Evolutionary conservation across 2,797 vertebrate genomes (phyloP).

Genomic region (Melanotaenia maccullochi): DNA sequence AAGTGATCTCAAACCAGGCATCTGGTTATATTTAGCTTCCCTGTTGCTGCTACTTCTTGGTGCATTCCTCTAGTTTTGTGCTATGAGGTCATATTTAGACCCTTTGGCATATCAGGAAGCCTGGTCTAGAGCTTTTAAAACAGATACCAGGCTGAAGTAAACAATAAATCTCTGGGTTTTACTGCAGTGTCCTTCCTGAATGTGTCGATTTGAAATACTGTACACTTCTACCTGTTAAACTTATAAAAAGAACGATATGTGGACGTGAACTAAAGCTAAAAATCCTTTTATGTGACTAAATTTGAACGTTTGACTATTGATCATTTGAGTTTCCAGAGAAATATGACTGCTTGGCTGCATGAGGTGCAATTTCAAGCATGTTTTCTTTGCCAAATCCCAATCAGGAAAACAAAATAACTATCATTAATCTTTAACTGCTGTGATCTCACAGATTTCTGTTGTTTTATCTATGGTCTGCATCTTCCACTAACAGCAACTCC

Average conservation of each 20-base stretch:
- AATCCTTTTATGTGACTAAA: no score
- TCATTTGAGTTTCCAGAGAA: neutral
- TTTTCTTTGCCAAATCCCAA: constrained; percentile 11
- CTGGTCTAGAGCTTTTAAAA: constrained; percentile 51
- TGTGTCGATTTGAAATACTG: constrained; percentile 22
- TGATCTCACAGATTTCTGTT: neutral
- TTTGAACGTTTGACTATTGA: neutral
- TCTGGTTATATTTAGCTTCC: constrained; percentile 63
- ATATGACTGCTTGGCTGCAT: neutral
- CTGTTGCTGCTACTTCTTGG: constrained; percentile 62
- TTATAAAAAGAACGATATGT: neutral
- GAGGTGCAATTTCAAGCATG: neutral
- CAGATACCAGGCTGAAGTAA: constrained; percentile 18
- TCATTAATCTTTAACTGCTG: constrained; percentile 9
- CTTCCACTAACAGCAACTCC: neutral
- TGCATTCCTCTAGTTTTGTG: constrained; percentile 34
- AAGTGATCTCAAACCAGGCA: constrained; percentile 42
- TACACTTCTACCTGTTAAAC: neutral
- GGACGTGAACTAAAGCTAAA: no score
- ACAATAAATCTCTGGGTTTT: constrained; percentile 40
- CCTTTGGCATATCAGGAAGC: constrained; percentile 30
- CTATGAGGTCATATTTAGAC: constrained; percentile 49
- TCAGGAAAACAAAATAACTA: constrained; percentile 1
- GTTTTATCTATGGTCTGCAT: constrained; percentile 7
- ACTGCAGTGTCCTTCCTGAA: constrained; percentile 20